Base-by-base conservation (phyloP, 2,113 vertebrate species). In the Aythya baeri region DNA sequence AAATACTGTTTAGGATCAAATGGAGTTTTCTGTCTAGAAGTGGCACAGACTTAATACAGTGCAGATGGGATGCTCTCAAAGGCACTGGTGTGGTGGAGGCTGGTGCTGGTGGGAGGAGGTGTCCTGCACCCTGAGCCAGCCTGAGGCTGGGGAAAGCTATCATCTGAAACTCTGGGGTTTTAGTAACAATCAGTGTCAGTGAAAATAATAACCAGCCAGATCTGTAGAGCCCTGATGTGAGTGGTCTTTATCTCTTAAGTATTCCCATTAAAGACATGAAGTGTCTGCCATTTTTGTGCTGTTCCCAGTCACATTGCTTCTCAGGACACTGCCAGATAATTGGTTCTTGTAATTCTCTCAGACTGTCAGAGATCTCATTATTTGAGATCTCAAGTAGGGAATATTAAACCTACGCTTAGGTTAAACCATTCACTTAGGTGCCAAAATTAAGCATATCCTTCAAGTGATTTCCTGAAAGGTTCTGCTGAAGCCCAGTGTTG, bases 51-150 rank as follows among this genome's bases (percentile, higher is more conserved):
- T 54, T 25, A 13, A 36, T 31, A 2, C 8, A 6, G 31, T 0
- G 2, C 1, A 8, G 36, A 2, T 9, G 36, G 10, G 26, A 7
- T 16, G 41, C 6, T 6, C 3, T 23, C 44, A 43, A 34, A 70
- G 68, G 15, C 38, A 27, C 9, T 0, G 3, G 8, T n/a, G 12
- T 0, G 11, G 62, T 46, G 49, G 89, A 68, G 46, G 38, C 0
- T 3, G 23, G 8, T 2, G 32, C 22, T 23, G 59, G 26, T 27
- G 52, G n/a, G 23, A 67, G 11, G 46, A 34, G 55, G 22, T 46
- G 2, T 25, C 49, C 80, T 50, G n/a, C 31, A 43, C 25, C 41
- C n/a, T 3, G 0, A 43, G 52, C 65, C 43, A 57, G 32, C 31
- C 34, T 20, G 43, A 72, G 32, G 34, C 32, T 32, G 26, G 23